phyloP scores from a whole-genome alignment of 2,113 vertebrate species.

The Geothlypis trichas region DNA sequence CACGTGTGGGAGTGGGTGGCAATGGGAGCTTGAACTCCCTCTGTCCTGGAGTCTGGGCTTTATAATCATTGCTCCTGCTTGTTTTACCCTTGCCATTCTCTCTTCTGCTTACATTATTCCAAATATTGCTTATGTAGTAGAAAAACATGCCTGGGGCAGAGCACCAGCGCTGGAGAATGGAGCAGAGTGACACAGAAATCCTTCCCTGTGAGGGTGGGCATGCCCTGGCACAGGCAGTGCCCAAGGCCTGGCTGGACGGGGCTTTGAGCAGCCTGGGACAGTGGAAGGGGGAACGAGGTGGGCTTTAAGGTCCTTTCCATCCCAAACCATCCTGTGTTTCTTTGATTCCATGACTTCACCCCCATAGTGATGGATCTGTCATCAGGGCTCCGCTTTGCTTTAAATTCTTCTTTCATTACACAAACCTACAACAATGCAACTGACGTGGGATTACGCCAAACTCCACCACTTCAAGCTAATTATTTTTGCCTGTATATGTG shows the following conservation, averaged over 20 bases:
- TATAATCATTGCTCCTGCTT: not conserved
- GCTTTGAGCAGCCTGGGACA: rapidly evolving
- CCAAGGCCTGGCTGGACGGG: rapidly evolving
- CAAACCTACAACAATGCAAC: not conserved
- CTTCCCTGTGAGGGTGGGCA: rapidly evolving
- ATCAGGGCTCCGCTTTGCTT: not conserved
- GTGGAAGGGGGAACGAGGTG: not conserved
- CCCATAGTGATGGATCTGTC: not conserved
- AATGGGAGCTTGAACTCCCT: not conserved
- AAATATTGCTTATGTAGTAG: not conserved
- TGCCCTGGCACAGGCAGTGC: not conserved
- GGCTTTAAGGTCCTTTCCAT: not conserved
- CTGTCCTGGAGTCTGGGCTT: not conserved
- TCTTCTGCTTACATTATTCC: not conserved
- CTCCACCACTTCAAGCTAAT: slow-evolving; percentile 6
- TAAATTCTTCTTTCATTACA: not conserved
- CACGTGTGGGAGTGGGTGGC: not conserved
- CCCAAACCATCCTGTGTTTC: not conserved
- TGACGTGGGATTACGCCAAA: not conserved
- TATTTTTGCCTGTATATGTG: not conserved
- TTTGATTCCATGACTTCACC: not conserved
- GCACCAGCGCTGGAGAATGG: not conserved
- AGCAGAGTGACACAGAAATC: not conserved
- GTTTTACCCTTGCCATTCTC: not conserved
- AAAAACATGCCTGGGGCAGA: not conserved